Evolutionary conservation across 2,797 vertebrate species (phyloP).

Genomic region (Peromyscus nudipes): DNA sequence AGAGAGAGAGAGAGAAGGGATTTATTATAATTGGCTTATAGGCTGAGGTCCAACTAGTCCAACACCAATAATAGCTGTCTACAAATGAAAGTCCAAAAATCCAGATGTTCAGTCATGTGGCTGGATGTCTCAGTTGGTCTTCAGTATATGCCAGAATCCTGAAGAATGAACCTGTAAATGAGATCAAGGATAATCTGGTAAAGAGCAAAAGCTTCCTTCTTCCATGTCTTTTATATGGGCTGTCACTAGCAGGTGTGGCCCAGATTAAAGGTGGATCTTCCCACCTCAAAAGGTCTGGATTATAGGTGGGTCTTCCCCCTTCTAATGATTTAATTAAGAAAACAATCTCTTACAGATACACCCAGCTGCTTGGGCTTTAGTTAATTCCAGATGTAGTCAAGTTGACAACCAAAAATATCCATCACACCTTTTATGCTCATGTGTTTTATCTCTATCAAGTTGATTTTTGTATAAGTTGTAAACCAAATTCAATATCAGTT

Average conservation of each 20-base stretch:
- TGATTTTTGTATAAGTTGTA: not conserved
- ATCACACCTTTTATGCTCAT: not conserved
- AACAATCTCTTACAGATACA: not conserved
- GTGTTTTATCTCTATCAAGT: not conserved
- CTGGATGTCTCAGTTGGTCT: too few species aligned
- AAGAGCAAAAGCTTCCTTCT: not conserved
- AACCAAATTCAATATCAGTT: not conserved
- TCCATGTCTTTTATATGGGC: not conserved
- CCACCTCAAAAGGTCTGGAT: not conserved
- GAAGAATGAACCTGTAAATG: not conserved
- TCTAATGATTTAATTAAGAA: not conserved
- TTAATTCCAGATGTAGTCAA: not conserved
- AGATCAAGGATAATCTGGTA: not conserved
- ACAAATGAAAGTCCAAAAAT: not conserved
- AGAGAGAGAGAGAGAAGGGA: not conserved
- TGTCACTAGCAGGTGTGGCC: not conserved
- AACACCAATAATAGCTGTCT: not conserved
- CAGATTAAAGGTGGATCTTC: not conserved
- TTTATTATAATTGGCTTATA: not conserved
- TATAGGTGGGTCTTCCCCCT: not conserved
- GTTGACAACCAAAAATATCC: not conserved
- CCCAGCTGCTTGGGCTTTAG: not conserved
- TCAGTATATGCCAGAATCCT: too few species aligned
- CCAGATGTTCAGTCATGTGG: not conserved
- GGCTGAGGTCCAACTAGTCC: not conserved